A percentile compares a stretch with the other conserved stretches of the same genome.
phyloP scores from a whole-genome alignment of 2,113 vertebrate species.

The Xyrauchen texanus region DNA sequence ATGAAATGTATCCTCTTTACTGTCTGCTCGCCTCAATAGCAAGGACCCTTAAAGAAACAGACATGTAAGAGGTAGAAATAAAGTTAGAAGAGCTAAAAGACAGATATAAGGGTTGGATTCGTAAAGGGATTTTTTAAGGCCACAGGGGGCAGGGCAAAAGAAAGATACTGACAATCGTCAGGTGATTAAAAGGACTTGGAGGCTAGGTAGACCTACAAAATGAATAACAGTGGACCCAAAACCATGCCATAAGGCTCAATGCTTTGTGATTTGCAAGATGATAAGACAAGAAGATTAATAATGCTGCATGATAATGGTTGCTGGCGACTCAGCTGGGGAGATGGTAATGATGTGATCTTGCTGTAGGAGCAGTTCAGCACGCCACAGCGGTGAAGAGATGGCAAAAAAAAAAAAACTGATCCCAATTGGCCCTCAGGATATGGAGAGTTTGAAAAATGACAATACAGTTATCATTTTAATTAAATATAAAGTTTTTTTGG shows the following conservation, averaged over 20 bases:
- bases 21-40: slow-evolving; percentile 69
- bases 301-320: slow-evolving; percentile 98
- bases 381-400: slow-evolving; percentile 76
- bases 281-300: slow-evolving; percentile 99
- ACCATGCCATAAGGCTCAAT: slow-evolving; percentile 99
- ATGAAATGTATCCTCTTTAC: slow-evolving; percentile 86
- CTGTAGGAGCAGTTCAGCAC: slow-evolving; percentile 95
- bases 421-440: slow-evolving; percentile 99
- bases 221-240: slow-evolving; percentile 99
- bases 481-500: slow-evolving; percentile 92
- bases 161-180: slow-evolving; percentile 96
- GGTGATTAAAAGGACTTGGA: slow-evolving; percentile 97
- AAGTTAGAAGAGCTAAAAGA: slow-evolving; percentile 51
- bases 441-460: slow-evolving; percentile 99
- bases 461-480: slow-evolving; percentile 99
- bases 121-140: no score
- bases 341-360: slow-evolving; percentile 99
- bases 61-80: slow-evolving; percentile 33
- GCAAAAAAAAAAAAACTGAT: slow-evolving; percentile 82
- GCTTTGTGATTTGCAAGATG: slow-evolving; percentile 99
- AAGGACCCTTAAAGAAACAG: slow-evolving; percentile 66
- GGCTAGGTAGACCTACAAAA: slow-evolving; percentile 99
- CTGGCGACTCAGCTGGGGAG: slow-evolving; percentile 99
- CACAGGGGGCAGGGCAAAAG: slow-evolving; percentile 82
- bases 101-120: no score